Evolutionary conservation across 1,140 invertebrate genomes (phyloP).

Genomic region (Drosophila repletoides): DNA sequence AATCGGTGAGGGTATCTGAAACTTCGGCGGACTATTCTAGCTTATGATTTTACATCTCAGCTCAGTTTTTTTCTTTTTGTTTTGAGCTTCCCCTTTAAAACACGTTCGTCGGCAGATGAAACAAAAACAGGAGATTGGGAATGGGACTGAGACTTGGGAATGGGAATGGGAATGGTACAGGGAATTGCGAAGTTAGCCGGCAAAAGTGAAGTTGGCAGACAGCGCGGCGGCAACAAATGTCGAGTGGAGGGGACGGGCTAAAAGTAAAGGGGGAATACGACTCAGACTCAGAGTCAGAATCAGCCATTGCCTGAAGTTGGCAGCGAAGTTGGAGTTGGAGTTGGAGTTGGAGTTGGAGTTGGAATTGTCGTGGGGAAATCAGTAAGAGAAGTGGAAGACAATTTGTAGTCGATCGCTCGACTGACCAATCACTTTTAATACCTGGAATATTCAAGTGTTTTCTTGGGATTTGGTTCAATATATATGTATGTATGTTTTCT

Average conservation of each 20-base stretch:
- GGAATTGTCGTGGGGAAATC: too few species aligned
- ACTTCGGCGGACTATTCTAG: too few species aligned
- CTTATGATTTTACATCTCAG: constrained; percentile 35
- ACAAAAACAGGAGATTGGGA: constrained; percentile 40
- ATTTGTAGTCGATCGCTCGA: constrained; percentile 42
- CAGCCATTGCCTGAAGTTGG: too few species aligned
- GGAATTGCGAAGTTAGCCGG: constrained; percentile 28
- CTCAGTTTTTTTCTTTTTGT: constrained; percentile 21
- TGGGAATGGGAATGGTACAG: not conserved
- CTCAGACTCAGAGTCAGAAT: constrained; percentile 8
- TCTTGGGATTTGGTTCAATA: constrained; percentile 60
- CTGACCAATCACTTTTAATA: constrained; percentile 54
- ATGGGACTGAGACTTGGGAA: not conserved
- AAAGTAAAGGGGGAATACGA: too few species aligned
- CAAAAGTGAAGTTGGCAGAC: constrained; percentile 33
- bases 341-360: constrained; percentile 9
- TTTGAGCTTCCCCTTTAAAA: constrained; percentile 30
- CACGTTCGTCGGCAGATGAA: constrained; percentile 74
- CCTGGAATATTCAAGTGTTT: constrained; percentile 82
- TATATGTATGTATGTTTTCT: too few species aligned
- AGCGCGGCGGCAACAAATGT: constrained; percentile 36
- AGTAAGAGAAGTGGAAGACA: too few species aligned
- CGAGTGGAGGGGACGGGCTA: not conserved
- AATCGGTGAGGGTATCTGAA: too few species aligned
- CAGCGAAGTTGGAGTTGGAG: too few species aligned